Percentiles rank a stretch among this genome's conserved stretches.
Evolutionary conservation across 2,888 invertebrate species (phyloP).

Genomic region (Mesochorus sp.): DNA sequence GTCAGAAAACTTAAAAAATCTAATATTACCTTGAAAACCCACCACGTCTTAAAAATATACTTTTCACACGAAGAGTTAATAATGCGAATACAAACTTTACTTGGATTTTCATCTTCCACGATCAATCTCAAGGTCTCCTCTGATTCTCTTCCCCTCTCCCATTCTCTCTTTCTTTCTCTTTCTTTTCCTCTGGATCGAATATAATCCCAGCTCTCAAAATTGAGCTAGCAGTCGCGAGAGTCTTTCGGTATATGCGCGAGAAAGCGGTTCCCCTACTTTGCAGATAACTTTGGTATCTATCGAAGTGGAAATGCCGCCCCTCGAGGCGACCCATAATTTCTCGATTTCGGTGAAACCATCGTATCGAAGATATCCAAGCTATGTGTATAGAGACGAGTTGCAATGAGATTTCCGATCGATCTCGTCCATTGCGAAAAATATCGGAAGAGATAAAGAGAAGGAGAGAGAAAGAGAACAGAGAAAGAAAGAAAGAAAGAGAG

Average conservation of each 20-base stretch:
- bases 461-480: neutral
- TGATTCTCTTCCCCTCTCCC: neutral
- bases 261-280: neutral
- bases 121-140: no score
- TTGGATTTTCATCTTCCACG: no score
- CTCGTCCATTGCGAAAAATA: conserved; percentile 24
- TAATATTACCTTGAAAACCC: no score
- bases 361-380: conserved; percentile 41
- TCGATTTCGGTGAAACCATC: conserved; percentile 42
- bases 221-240: conserved; percentile 3
- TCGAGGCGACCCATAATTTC: conserved; percentile 55
- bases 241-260: conserved; percentile 20
- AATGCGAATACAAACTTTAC: no score
- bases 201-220: conserved; percentile 24
- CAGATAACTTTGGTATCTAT: conserved; percentile 29
- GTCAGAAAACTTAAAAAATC: no score
- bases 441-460: neutral
- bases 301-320: conserved; percentile 25
- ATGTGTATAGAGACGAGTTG: conserved; percentile 10
- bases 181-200: conserved; percentile 23
- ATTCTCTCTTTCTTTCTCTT: neutral
- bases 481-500: neutral
- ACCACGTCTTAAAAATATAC: no score
- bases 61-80: no score
- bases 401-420: conserved; percentile 31